Evolutionary conservation across 2,888 invertebrate species (phyloP), one percentile per base, ranked within the genome.

Genomic region (Xestobium rufovillosum): DNA sequence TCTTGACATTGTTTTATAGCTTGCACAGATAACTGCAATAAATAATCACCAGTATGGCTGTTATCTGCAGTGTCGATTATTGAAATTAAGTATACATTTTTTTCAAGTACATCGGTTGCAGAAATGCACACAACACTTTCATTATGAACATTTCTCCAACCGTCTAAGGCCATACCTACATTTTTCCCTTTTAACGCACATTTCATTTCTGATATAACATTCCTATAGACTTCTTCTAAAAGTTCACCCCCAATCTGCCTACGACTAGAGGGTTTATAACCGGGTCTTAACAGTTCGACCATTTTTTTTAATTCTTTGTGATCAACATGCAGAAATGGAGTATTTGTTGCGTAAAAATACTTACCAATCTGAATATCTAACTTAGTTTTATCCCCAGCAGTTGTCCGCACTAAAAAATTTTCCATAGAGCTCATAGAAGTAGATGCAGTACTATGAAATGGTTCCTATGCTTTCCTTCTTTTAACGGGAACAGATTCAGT

Each of bases 201-300:
- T n/a, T n/a, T n/a, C n/a, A n/a, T n/a, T n/a, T n/a, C n/a, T n/a
- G n/a, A n/a, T n/a, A n/a, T n/a, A n/a, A n/a, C n/a, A n/a, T n/a
- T n/a, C n/a, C 16, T 19, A 37, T 37, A 39, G 2, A 45, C 41
- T 29, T 38, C 31, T 31, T 43, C 39, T 14, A 42, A 32, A 11
- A 42, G 16, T 26, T 29, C 15, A 23, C 17, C 12, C 15, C 31
- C 27, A 34, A 43, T 12, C 9, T 37, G 9, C 12, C 34, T 26
- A 16, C 44, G 25, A 14, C 30, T 39, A 14, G 45, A 40, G 17
- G 41, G 42, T n/a, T 10, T 29, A 43, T 45, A 47, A 12, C 45
- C 47, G 15, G 42, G 43, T 8, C 41, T 19, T 25, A 41, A 36
- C 26, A 42, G 10, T 23, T 31, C 9, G 9, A 30, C 31, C 4